A percentile compares a stretch with the other conserved stretches of the same genome.
Conservation (phyloP, 2,113 vertebrate genomes). For the Tetraodon nigroviridis region DNA sequence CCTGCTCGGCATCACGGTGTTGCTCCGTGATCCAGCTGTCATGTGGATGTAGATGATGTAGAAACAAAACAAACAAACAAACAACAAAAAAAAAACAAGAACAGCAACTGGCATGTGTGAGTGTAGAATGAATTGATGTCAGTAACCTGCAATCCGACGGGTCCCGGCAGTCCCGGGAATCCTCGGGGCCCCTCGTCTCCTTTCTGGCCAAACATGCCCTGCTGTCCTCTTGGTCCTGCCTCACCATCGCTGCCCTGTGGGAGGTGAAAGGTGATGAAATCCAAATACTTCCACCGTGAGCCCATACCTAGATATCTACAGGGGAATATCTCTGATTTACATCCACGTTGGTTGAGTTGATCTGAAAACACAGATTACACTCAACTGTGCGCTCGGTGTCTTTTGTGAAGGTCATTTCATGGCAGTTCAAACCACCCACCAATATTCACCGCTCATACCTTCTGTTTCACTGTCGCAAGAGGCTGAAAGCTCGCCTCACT, state of each 20-base stretch:
- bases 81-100: conserved; percentile 1
- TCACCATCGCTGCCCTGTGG: conserved; percentile 91
- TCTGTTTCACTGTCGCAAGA: neutral
- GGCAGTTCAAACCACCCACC: conserved; percentile 1
- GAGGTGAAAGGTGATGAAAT: conserved; percentile 34
- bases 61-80: neutral
- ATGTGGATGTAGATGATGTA: no score
- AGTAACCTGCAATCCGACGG: conserved; percentile 90
- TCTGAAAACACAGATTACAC: conserved; percentile 12
- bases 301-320: conserved; percentile 6
- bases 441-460: conserved; percentile 1
- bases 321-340: neutral
- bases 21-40: conserved; percentile 14
- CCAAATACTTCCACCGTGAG: conserved; percentile 26
- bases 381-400: conserved; percentile 4
- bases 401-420: conserved; percentile 31
- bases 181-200: conserved; percentile 95
- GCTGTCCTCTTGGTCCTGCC: conserved; percentile 90
- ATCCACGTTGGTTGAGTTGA: conserved; percentile 9
- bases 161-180: conserved; percentile 93
- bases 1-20: neutral
- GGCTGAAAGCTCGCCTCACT: conserved; percentile 1
- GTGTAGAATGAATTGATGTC: neutral
- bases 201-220: conserved; percentile 99
- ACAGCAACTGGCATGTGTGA: neutral